Percentiles rank a stretch among this genome's conserved stretches.
These are phyloP conservation scores for Elephantulus edwardii DNA, from an alignment of 2,113 vertebrate species.

Conservation along the genomic window DNA sequence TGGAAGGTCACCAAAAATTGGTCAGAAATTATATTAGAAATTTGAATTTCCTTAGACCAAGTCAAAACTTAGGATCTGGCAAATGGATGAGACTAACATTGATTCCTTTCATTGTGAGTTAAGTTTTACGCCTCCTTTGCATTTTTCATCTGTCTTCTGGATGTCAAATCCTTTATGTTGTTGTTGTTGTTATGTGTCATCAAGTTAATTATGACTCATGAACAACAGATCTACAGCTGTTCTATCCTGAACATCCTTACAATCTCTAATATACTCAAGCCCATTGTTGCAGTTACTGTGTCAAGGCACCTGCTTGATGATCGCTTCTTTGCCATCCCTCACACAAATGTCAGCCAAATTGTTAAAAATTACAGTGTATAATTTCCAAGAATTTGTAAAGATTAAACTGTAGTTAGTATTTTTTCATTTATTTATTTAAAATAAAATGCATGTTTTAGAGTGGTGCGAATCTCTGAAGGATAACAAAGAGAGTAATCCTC, in stretches of 20 bases:
- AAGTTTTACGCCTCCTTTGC: not conserved
- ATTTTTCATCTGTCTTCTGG: not conserved
- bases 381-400: conserved; percentile 21
- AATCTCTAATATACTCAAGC: too few species aligned
- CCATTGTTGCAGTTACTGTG: too few species aligned
- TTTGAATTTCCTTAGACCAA: not conserved
- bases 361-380: not conserved
- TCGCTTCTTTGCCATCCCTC: too few species aligned
- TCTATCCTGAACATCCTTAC: too few species aligned
- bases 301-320: too few species aligned
- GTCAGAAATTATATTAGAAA: not conserved
- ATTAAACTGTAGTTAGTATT: not conserved
- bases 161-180: not conserved
- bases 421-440: conserved; percentile 1
- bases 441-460: not conserved
- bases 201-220: too few species aligned
- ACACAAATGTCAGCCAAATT: conserved; percentile 19
- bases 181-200: too few species aligned
- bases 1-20: not conserved
- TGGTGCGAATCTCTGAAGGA: not conserved
- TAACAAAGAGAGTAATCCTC: not conserved
- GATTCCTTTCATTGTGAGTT: not conserved
- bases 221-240: too few species aligned
- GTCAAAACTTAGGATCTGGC: not conserved
- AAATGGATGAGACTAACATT: not conserved